phyloP scores from a whole-genome alignment of 2,113 vertebrate genomes.

The Lamprologus speciosus region DNA sequence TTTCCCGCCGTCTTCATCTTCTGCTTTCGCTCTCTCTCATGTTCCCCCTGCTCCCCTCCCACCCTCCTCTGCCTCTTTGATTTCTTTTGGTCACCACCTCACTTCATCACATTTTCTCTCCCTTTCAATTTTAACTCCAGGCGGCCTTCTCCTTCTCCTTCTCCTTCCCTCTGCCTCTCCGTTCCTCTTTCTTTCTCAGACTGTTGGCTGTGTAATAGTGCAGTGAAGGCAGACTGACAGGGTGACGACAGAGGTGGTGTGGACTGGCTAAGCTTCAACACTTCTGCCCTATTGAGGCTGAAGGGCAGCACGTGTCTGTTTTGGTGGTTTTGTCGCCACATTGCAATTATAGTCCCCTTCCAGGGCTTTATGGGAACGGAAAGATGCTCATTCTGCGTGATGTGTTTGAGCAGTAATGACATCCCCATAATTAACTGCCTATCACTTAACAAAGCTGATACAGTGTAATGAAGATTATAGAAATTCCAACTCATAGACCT shows the following conservation, averaged over 20 bases:
- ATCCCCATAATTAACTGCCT: constrained; percentile 38
- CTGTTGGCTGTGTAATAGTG: constrained; percentile 14
- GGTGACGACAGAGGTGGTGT: constrained; percentile 30
- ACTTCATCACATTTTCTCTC: background rate
- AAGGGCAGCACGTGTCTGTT: background rate
- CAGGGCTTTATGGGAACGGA: background rate
- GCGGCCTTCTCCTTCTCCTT: background rate
- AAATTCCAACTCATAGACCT: background rate
- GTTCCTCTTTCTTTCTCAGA: background rate
- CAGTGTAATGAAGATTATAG: constrained; percentile 25
- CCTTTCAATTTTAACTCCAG: background rate
- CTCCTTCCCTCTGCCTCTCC: background rate
- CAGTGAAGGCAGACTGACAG: constrained; percentile 12
- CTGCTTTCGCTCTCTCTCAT: background rate
- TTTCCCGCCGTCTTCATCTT: constrained; percentile 6
- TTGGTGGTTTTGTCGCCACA: background rate
- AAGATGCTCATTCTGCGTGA: constrained; percentile 6
- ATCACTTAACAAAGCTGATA: constrained; percentile 36
- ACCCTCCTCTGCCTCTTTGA: background rate
- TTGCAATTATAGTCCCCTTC: constrained; percentile 18
- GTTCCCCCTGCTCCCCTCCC: background rate
- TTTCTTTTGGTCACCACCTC: constrained; percentile 6
- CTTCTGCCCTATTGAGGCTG: background rate
- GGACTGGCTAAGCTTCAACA: constrained; percentile 45
- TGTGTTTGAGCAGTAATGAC: constrained; percentile 11